phyloP scores from a whole-genome alignment of 1,140 invertebrate species.

The Sycophila sp. region DNA sequence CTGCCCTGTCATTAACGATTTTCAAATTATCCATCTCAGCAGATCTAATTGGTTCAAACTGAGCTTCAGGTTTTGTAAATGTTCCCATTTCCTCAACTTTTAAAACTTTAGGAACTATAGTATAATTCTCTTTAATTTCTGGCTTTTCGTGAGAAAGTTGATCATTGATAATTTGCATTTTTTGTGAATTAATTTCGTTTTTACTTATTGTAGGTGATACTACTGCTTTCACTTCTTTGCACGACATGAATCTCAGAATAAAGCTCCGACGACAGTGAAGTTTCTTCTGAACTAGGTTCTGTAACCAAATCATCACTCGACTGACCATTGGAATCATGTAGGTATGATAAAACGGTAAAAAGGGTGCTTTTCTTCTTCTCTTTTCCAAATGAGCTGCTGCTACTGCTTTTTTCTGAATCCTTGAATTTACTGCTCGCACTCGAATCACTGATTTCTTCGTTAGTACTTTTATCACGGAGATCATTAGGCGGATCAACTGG shows the following conservation, averaged over 20 bases:
- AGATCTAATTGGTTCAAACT: constrained; percentile 18
- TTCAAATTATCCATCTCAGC: not conserved
- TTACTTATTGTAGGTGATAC: not conserved
- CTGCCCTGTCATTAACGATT: not conserved
- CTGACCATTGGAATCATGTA: not conserved
- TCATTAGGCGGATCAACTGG: not conserved
- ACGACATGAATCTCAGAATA: not conserved
- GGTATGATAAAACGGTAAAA: constrained; percentile 14
- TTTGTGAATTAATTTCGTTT: not conserved
- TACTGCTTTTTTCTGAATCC: not conserved
- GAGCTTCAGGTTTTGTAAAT: constrained; percentile 1
- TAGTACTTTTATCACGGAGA: not conserved
- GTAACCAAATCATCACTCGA: not conserved
- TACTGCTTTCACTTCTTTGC: not conserved
- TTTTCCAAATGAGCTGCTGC: not conserved
- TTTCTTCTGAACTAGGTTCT: constrained; percentile 9
- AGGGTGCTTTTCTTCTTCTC: constrained; percentile 16
- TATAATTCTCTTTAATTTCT: not conserved
- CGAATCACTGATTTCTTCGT: not conserved
- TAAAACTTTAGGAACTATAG: not conserved
- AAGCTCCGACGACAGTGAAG: constrained; percentile 14
- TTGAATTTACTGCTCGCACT: not conserved
- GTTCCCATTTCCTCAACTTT: not conserved
- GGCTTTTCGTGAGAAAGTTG: not conserved
- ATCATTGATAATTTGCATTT: not conserved